Evolutionary conservation across 2,113 vertebrate species (phyloP), one percentile per base, ranked within the genome.

Genomic region (Eupsittula cactorum): DNA sequence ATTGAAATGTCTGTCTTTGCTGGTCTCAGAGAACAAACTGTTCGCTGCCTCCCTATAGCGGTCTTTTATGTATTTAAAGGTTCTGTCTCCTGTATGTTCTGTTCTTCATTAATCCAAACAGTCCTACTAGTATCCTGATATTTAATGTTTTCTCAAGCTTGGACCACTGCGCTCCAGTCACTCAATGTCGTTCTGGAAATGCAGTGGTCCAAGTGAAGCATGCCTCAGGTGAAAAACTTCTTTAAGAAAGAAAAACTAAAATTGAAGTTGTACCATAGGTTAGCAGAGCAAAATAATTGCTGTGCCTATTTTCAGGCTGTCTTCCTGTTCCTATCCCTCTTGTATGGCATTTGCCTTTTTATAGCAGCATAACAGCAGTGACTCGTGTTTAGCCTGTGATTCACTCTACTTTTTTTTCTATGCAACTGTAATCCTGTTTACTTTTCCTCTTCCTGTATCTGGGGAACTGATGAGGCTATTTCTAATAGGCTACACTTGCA

Each of bases 381-480:
- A 64, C 68, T 90, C 2, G 2, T 76, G 68, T 53, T 94, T 83
- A 81, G 88, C 88, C 76, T 82, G 76, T 94, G 95, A 93, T 92
- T 97, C 92, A 92, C 86, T 83, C 59, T 18, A 19, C 25, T 44
- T 88, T 92, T 92, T 90, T 88, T 96, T 81, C 69, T 88, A 19
- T 87, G 86, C 64, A 71, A 84, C 80, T 78, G 46, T 88, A 74
- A 88, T 94, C 88, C 91, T 96, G 91, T 96, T 94, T 95, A 93
- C 83, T 86, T 95, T 94, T 88, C 46, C 55, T 20, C 50, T 96
- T 94, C 95, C 95, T 93, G 55, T 89, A 83, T 67, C 68, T n/a
- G 46, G 13, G 64, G 65, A 86, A 78, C 42, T 41, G 55, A 60
- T 63, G 73, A 59, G 90, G 47, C 79, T 82, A 9, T 85, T 64